These are phyloP conservation scores for Aphis gossypii DNA, from an alignment of 1,140 invertebrate genomes.

Conservation along the genomic window DNA sequence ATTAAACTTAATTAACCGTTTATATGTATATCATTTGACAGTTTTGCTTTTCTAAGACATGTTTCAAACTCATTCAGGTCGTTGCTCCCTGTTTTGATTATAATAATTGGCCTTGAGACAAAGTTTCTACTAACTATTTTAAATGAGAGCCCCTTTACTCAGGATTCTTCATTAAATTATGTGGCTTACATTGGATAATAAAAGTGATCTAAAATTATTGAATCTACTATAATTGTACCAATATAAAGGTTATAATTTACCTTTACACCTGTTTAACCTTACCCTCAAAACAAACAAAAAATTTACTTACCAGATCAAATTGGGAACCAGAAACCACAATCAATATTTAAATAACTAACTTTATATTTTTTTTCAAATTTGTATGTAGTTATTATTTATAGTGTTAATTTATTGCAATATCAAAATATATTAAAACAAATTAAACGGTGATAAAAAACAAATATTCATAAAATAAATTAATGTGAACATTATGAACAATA, in stretches of 20 bases:
- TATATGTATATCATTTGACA: slow-evolving; percentile 18
- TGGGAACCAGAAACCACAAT: no score
- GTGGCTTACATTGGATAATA: not conserved
- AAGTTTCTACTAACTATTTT: not conserved
- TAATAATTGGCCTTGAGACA: slow-evolving; percentile 43
- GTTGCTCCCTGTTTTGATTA: slow-evolving; percentile 28
- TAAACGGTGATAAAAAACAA: not conserved
- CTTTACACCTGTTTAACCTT: not conserved
- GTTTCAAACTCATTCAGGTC: slow-evolving; percentile 13
- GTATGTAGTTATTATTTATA: not conserved
- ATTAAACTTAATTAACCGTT: slow-evolving; percentile 7
- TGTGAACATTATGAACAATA: not conserved
- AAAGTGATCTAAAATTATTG: not conserved
- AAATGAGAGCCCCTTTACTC: not conserved
- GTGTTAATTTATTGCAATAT: no score
- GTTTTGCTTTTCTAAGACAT: slow-evolving; percentile 11
- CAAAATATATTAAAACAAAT: not conserved
- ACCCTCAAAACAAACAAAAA: no score
- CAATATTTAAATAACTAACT: not conserved
- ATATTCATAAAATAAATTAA: not conserved
- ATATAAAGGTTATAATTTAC: not conserved
- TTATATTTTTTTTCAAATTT: not conserved
- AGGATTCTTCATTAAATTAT: not conserved
- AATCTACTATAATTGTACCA: not conserved
- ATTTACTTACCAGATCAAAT: no score